Evolutionary conservation across 2,113 vertebrate genomes (phyloP).

Genomic region (Anhinga rufa): DNA sequence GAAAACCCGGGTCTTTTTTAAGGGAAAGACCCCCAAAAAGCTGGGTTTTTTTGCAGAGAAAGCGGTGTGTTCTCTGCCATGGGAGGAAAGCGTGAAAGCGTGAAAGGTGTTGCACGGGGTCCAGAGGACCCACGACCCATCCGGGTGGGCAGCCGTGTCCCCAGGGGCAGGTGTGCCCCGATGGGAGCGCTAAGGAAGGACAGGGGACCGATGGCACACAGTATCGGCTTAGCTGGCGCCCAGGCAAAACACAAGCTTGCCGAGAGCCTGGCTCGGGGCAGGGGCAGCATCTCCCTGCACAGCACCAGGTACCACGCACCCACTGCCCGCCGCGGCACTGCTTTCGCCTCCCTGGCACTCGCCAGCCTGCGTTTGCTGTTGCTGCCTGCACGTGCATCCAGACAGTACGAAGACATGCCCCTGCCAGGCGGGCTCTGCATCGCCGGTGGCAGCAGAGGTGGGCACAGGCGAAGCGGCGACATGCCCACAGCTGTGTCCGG

Average conservation of each 20-base stretch:
- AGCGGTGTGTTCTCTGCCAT: accelerated
- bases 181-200: neutral
- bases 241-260: neutral
- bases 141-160: accelerated
- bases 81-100: neutral
- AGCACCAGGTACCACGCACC: neutral
- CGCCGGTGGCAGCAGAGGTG: neutral
- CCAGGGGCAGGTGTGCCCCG: accelerated
- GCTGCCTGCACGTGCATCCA: neutral
- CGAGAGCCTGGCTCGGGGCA: neutral
- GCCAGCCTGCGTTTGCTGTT: accelerated
- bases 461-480: neutral
- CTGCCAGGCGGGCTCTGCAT: neutral
- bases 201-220: neutral
- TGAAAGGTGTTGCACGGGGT: neutral
- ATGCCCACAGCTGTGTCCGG: neutral
- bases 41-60: neutral
- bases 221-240: neutral
- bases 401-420: no score
- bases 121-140: neutral
- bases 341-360: neutral
- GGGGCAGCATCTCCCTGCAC: neutral
- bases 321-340: neutral
- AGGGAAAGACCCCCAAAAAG: neutral
- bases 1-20: neutral